phyloP scores from a whole-genome alignment of 2,797 vertebrate genomes.

The Gadopsis marmoratus region DNA sequence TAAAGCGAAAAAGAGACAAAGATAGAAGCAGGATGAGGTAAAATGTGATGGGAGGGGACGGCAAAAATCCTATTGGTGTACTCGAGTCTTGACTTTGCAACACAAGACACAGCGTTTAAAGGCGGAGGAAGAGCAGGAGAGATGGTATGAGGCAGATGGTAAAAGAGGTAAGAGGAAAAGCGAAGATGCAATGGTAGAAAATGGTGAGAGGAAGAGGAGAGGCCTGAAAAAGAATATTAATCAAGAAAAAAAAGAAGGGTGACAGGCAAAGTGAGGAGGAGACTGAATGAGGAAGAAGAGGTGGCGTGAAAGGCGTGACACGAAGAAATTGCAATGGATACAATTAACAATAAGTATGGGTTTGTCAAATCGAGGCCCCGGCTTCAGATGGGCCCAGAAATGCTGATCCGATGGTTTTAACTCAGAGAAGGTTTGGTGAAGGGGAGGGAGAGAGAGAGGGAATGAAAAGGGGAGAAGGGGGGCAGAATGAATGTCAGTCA shows the following conservation, averaged over 20 bases:
- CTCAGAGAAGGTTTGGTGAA: neutral
- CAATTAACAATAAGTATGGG: conserved; percentile 32
- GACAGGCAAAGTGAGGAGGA: neutral
- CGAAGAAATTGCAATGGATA: conserved; percentile 21
- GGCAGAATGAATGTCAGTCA: neutral
- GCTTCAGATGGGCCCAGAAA: conserved; percentile 31
- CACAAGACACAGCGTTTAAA: conserved; percentile 24
- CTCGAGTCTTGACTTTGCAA: conserved; percentile 24
- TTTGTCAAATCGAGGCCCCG: conserved; percentile 41
- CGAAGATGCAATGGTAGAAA: conserved; percentile 1
- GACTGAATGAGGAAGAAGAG: conserved; percentile 17
- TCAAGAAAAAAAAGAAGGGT: conserved; percentile 1
- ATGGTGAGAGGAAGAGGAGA: neutral
- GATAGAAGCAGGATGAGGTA: neutral
- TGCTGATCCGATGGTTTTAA: conserved; percentile 48
- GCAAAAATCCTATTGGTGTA: conserved; percentile 26
- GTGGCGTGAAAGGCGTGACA: conserved; percentile 4
- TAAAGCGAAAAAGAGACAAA: neutral
- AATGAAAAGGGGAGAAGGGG: neutral
- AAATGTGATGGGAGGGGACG: conserved; percentile 7
- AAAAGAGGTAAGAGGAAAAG: conserved; percentile 20
- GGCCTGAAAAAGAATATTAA: conserved; percentile 25
- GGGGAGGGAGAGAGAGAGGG: conserved; percentile 14
- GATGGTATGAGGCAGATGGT: neutral
- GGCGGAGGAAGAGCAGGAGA: conserved; percentile 4